Conservation (phyloP, 2,888 invertebrate species). For the Actias luna region DNA sequence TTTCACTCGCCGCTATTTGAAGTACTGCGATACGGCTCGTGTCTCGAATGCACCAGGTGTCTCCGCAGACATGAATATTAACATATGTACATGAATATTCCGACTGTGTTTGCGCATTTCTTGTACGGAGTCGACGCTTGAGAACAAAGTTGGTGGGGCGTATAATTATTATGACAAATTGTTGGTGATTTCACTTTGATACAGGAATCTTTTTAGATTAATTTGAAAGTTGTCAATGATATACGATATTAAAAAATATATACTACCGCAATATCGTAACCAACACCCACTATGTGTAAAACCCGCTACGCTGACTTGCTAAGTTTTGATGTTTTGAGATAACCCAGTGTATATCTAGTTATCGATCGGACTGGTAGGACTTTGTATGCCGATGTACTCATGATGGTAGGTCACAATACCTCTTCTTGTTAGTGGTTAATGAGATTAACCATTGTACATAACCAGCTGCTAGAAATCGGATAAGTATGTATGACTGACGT, state of each 20-base stretch:
- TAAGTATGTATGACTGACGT: no score
- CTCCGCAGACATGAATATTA: slow-evolving; percentile 70
- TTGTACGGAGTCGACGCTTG: slow-evolving; percentile 41
- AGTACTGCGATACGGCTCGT: slow-evolving; percentile 35
- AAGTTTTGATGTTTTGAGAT: no score
- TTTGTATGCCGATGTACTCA: no score
- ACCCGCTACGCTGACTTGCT: no score
- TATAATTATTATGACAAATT: slow-evolving; percentile 4
- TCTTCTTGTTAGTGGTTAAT: no score
- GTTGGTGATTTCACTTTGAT: neutral
- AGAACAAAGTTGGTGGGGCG: slow-evolving; percentile 3
- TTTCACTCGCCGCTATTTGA: neutral
- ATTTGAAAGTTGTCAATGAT: neutral
- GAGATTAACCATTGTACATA: no score
- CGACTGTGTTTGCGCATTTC: slow-evolving; percentile 69
- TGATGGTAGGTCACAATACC: no score
- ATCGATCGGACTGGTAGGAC: no score
- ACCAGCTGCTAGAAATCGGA: no score
- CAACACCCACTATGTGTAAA: no score
- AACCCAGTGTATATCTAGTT: no score
- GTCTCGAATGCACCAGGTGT: slow-evolving; percentile 54
- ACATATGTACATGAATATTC: slow-evolving; percentile 75
- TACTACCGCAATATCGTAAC: no score
- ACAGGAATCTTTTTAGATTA: neutral
- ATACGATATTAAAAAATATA: neutral